Base-by-base conservation (phyloP, 2,888 invertebrate genomes). In the Melanargia galathea region DNA sequence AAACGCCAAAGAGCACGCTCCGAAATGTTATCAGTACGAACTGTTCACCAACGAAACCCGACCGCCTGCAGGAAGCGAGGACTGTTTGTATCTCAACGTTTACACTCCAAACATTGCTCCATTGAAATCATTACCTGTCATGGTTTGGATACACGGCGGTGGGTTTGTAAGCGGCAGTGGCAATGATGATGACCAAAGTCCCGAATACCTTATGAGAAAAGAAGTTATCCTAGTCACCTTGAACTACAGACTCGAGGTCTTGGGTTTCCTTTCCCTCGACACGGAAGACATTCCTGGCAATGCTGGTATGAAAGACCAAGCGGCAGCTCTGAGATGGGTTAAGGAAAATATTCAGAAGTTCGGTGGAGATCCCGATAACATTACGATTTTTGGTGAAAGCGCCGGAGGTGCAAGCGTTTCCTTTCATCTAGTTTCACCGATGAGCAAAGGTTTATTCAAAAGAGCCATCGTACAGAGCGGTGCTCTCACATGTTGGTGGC, bases 401-500 rank as follows among this genome's bases (percentile, higher is more conserved):
- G 83, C 86, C 7, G 86, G 86, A 1, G 75, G 76, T 0, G 73
- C 73, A 4, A 65, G 84, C 0, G 75, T 82, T 2, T 80, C 80
- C 49, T 75, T 81, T 2, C 58, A 58, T 46, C 46, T 58, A 35
- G 58, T 58, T 16, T 86, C 86, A 2, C 83, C 86, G 0, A 79
- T 85, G 79, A 76, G 79, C 0, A 81, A 80, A 72, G 82, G 80
- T 0, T 73, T 86, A 1, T 85, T 85, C 48, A 77, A 76, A 35
- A 79, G 75, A 66, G 84, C 92, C 1, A 95, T 96, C 40, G 90
- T 94, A 0, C 94, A 95, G 13, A 59, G 49, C 4, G 48, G 59
- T 7, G 16, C 93, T 0, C 90, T 43, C 13, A 54, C 52, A n/a
- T 46, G 33, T 0, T 90, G 92, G 0, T 93, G 93, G 92, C 87